These are phyloP conservation scores for Dicranocentrus wangi DNA, from an alignment of 2,888 invertebrate genomes.

Conservation along the genomic window DNA sequence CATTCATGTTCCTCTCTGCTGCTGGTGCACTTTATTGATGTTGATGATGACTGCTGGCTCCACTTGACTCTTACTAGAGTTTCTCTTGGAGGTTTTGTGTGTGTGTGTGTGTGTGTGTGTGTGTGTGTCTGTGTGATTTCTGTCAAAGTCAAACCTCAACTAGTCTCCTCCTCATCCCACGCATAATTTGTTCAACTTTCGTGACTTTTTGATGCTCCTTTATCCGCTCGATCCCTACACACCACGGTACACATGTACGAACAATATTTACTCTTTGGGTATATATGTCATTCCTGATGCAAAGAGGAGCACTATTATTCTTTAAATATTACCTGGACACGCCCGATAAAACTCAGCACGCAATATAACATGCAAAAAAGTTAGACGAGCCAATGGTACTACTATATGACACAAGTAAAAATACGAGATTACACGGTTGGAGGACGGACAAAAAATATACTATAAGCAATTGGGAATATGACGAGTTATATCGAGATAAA, in stretches of 20 bases:
- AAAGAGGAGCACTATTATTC: slow-evolving; percentile 43
- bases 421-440: slow-evolving; percentile 22
- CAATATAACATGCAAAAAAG: slow-evolving; percentile 45
- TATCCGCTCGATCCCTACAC: neutral
- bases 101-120: too few species aligned
- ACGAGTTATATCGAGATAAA: neutral
- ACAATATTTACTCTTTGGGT: slow-evolving; percentile 35
- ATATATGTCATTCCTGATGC: slow-evolving; percentile 54
- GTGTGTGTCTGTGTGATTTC: neutral
- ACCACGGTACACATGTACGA: slow-evolving; percentile 19
- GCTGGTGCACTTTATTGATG: slow-evolving; percentile 2
- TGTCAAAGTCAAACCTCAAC: slow-evolving; percentile 55
- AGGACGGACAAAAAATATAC: neutral
- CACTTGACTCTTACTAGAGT: neutral
- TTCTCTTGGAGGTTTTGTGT: neutral
- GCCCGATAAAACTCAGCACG: slow-evolving; percentile 69
- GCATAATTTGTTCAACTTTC: slow-evolving; percentile 45
- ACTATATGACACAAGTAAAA: slow-evolving; percentile 22
- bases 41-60: slow-evolving; percentile 24
- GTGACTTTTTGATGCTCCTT: neutral
- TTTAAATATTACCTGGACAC: slow-evolving; percentile 66
- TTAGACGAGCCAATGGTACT: neutral
- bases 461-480: too few species aligned
- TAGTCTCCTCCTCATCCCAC: slow-evolving; percentile 45
- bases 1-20: slow-evolving; percentile 9